These are phyloP conservation scores for Sinodicranocentrus sp. DNA, from an alignment of 2,888 invertebrate genomes.

Conservation along the genomic window DNA sequence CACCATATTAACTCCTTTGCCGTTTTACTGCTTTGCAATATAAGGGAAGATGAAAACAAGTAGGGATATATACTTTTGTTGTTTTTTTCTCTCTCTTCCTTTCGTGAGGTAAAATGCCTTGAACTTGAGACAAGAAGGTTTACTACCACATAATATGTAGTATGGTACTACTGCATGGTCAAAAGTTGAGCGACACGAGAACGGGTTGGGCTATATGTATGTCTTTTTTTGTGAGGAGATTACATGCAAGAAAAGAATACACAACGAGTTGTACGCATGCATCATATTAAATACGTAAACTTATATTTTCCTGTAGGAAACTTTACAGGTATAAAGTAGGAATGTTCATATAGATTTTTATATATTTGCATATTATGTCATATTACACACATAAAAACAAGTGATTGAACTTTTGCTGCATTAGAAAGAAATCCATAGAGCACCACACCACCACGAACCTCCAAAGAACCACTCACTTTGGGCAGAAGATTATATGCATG, in stretches of 20 bases:
- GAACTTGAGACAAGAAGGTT: slow-evolving; percentile 46
- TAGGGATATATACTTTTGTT: slow-evolving; percentile 1
- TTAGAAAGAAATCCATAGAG: slow-evolving; percentile 40
- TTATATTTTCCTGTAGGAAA: slow-evolving; percentile 7
- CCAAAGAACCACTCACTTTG: neutral
- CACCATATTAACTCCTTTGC: slow-evolving; percentile 9
- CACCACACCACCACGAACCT: slow-evolving; percentile 34
- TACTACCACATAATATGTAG: neutral
- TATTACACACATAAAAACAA: slow-evolving; percentile 56
- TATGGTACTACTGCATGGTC: slow-evolving; percentile 6
- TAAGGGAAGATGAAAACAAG: neutral
- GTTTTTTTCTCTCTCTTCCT: slow-evolving; percentile 8
- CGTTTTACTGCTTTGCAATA: neutral
- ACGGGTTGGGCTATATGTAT: slow-evolving; percentile 53
- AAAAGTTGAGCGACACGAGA: slow-evolving; percentile 57
- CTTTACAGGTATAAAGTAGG: slow-evolving; percentile 33
- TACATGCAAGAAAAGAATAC: slow-evolving; percentile 34
- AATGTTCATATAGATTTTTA: slow-evolving; percentile 12
- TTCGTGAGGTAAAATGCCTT: slow-evolving; percentile 56
- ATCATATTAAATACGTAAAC: slow-evolving; percentile 16
- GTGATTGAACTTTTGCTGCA: slow-evolving; percentile 62
- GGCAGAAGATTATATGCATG: slow-evolving; percentile 14
- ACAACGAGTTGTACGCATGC: neutral
- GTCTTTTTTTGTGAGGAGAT: slow-evolving; percentile 19
- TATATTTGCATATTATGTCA: slow-evolving; percentile 62